Base-by-base conservation (phyloP, 2,113 vertebrate genomes). In the Nesoenas mayeri region DNA sequence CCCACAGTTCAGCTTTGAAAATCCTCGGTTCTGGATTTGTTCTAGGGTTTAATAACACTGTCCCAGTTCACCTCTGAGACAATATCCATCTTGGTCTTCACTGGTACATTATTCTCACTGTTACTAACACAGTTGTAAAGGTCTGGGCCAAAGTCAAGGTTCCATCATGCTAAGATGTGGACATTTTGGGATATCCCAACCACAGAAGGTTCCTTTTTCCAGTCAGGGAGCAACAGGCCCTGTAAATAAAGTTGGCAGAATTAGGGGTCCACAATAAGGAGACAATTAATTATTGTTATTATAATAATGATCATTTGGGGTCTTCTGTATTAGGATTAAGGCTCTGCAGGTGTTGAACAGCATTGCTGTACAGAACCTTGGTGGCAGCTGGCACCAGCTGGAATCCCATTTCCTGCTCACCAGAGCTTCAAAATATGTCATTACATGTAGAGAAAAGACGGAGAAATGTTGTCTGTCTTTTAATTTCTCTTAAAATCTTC, bases 331-430 rank as follows among this genome's bases (percentile, higher is more conserved):
- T 71, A 66, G 70, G 75, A 93, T 92, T 94, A 91, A 94, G 61
- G 10, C 88, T 88, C 93, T 92, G 91, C 80, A 96, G 93, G 85
- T 96, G 93, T 70, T 93, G 85, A 91, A 85, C 58, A 86, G 28
- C 54, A 80, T 58, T 88, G 79, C 60, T 91, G 79, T 86, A 79
- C 57, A 87, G 88, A 96, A 94, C 96, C 62, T 92, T 2, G 0
- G 83, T 87, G 66, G 95, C 94, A 97, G 91, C 95, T 96, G 96
- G 95, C 95, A 96, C 85, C 96, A 96, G 96, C 93, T 97, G 95
- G 95, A 94, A 96, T 96, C 92, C 96, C 95, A 97, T 95, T 96
- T 96, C 93, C 77, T 92, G 96, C 95, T 96, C 93, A 96, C 80
- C 66, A 94, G 95, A 96, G 92, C 96, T 96, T 96, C 92, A 94